These are phyloP conservation scores for Hemaris fuciformis DNA, from an alignment of 2,888 invertebrate genomes.

Conservation along the genomic window DNA sequence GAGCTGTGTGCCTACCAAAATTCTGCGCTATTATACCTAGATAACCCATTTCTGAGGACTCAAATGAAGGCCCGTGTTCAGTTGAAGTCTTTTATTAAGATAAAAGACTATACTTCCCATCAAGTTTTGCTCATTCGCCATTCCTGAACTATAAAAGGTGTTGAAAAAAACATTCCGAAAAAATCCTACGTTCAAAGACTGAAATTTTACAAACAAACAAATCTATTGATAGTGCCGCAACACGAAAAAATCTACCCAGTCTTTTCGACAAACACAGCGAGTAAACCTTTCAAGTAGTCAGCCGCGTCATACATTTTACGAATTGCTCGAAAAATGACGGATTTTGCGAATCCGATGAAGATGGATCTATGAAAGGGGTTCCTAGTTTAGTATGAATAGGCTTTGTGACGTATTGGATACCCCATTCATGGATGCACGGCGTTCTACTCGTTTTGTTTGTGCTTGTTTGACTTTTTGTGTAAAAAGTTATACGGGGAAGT, in stretches of 20 bases:
- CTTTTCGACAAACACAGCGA: not conserved
- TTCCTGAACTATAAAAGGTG: too few species aligned
- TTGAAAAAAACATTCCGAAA: too few species aligned
- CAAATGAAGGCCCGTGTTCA: too few species aligned
- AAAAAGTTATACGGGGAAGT: conserved; percentile 46
- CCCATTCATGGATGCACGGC: not conserved
- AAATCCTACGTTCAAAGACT: too few species aligned
- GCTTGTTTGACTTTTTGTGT: conserved; percentile 46
- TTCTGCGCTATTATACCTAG: too few species aligned
- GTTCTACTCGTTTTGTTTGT: not conserved
- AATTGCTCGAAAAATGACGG: conserved; percentile 1
- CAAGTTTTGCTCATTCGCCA: too few species aligned
- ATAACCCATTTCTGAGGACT: too few species aligned
- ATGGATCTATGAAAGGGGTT: not conserved
- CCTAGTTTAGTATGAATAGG: conserved; percentile 4
- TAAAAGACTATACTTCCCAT: too few species aligned
- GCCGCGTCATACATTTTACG: not conserved
- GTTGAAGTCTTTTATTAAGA: too few species aligned
- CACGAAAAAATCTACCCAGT: not conserved
- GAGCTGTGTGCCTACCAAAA: too few species aligned
- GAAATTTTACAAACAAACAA: not conserved
- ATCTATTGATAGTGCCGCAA: not conserved
- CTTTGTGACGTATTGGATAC: conserved; percentile 1
- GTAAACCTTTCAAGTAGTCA: not conserved
- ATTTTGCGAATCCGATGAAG: not conserved